phyloP scores from a whole-genome alignment of 2,888 invertebrate genomes.

The Tubulanus polymorphus region DNA sequence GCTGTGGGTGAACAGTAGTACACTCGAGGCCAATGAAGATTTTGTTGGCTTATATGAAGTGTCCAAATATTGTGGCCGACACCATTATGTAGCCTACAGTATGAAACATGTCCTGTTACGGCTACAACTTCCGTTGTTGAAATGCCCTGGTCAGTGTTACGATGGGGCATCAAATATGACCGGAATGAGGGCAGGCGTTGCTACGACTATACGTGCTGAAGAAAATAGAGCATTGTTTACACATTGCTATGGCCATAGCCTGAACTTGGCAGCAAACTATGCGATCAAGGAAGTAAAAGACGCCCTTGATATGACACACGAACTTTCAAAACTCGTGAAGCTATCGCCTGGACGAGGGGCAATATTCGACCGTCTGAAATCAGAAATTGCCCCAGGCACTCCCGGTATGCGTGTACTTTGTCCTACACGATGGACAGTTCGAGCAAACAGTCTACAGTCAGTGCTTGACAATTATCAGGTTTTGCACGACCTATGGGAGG shows the following conservation, averaged over 20 bases:
- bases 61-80: constrained; percentile 3
- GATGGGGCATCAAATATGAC: constrained; percentile 23
- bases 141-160: constrained; percentile 22
- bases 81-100: constrained; percentile 15
- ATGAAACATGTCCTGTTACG: constrained; percentile 19
- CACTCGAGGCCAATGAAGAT: constrained; percentile 19
- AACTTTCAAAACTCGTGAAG: no score
- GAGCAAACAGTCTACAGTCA: no score
- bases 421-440: no score
- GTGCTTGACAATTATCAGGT: no score
- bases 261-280: constrained; percentile 15
- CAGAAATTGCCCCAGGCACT: no score
- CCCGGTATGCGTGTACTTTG: no score
- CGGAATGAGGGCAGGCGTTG: constrained; percentile 19
- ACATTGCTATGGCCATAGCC: constrained; percentile 19
- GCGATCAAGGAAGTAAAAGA: constrained; percentile 17
- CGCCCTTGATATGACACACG: no score
- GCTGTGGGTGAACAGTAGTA: constrained; percentile 18
- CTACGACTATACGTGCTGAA: constrained; percentile 8
- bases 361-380: no score
- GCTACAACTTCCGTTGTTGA: constrained; percentile 17
- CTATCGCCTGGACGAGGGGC: no score
- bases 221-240: constrained; percentile 16
- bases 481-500: no score
- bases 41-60: constrained; percentile 22